Percentiles rank a stretch among this genome's conserved stretches.
Evolutionary conservation across 2,797 vertebrate species (phyloP).

Genomic region (Gallinago nigripennis): DNA sequence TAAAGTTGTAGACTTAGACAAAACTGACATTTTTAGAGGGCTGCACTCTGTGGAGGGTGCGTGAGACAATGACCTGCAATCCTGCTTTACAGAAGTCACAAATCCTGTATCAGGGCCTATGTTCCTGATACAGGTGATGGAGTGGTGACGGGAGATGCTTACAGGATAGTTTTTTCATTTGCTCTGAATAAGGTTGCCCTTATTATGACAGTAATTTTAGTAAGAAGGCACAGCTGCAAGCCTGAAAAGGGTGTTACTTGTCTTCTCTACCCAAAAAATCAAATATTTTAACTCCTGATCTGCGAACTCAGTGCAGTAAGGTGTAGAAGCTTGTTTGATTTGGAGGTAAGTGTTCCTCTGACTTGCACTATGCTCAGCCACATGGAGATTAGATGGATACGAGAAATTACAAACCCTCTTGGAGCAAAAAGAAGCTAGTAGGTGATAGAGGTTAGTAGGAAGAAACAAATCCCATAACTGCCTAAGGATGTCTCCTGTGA

Average conservation of each 20-base stretch:
- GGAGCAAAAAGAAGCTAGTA: background rate
- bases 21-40: background rate
- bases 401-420: background rate
- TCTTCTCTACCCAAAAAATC: background rate
- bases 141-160: background rate
- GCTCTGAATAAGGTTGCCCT: background rate
- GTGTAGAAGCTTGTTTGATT: background rate
- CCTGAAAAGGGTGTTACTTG: background rate
- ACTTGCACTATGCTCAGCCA: background rate
- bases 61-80: background rate
- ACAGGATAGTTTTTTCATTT: background rate
- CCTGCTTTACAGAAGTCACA: background rate
- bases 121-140: background rate
- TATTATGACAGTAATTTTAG: background rate
- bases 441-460: background rate
- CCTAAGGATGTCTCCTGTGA: background rate
- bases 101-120: background rate
- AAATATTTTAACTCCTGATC: background rate
- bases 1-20: background rate
- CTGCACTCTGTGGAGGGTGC: background rate
- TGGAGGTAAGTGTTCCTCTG: background rate
- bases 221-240: background rate
- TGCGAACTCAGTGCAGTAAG: background rate
- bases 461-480: background rate
- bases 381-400: background rate